A percentile compares a stretch with the other conserved stretches of the same genome.
Conservation (phyloP, 2,113 vertebrate species). For the Deroptyus accipitrinus region DNA sequence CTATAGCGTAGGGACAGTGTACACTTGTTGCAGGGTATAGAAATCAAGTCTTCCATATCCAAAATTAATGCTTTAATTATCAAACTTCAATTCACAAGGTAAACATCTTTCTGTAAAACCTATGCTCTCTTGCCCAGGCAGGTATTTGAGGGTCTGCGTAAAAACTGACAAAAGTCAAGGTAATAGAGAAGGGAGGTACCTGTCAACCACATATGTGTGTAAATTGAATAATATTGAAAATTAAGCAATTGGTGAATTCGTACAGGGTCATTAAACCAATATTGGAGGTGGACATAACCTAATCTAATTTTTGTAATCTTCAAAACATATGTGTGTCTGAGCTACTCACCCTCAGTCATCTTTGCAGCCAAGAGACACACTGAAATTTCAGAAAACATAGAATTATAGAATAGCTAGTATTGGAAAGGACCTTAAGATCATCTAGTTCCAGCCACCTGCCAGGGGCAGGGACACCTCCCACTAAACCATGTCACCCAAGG, state of each 20-base stretch:
- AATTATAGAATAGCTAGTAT: too few relatives aligned
- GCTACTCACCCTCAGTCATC: background rate
- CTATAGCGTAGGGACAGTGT: rapidly evolving
- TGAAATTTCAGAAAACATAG: background rate
- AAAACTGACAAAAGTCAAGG: background rate
- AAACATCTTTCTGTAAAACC: background rate
- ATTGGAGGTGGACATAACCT: background rate
- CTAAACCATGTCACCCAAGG: too few relatives aligned
- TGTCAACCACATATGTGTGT: background rate
- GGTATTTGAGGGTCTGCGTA: background rate
- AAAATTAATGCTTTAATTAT: background rate
- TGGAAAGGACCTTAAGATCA: too few relatives aligned
- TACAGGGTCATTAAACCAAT: background rate
- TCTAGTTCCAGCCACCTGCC: too few relatives aligned
- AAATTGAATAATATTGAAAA: background rate
- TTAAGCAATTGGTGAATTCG: background rate
- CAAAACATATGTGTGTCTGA: background rate
- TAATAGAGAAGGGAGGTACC: background rate
- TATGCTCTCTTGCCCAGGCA: background rate
- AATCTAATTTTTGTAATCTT: background rate
- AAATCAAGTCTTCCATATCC: background rate
- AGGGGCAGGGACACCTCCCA: too few relatives aligned
- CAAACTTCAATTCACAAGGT: background rate
- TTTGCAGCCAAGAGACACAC: background rate
- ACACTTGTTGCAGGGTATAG: background rate